Evolutionary conservation across 2,888 invertebrate genomes (phyloP).

Genomic region (Pollenia labialis): DNA sequence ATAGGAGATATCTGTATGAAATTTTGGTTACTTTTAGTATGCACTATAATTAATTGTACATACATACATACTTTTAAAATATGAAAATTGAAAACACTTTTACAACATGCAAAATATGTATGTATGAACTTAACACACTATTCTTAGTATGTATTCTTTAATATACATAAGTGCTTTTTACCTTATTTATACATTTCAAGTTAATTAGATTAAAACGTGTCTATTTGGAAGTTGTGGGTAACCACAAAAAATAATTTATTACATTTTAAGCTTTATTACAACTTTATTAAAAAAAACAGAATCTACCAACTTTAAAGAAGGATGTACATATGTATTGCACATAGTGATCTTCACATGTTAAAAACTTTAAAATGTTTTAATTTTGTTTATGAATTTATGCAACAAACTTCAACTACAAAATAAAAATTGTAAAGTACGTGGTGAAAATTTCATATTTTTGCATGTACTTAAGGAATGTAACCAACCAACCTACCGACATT

Average conservation of each 20-base stretch:
- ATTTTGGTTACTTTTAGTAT: too few species aligned
- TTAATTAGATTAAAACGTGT: constrained; percentile 54
- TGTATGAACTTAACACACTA: too few species aligned
- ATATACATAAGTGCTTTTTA: background rate
- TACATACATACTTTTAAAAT: too few species aligned
- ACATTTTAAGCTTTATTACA: constrained; percentile 7
- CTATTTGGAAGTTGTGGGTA: constrained; percentile 41
- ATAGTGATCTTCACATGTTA: constrained; percentile 2
- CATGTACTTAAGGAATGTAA: background rate
- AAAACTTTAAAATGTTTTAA: background rate
- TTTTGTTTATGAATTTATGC: constrained; percentile 39
- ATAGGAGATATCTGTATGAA: too few species aligned
- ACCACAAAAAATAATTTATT: constrained; percentile 53
- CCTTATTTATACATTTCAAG: constrained; percentile 21
- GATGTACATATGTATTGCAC: background rate
- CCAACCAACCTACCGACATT: constrained; percentile 25
- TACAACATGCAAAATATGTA: too few species aligned
- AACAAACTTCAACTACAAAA: constrained; percentile 45
- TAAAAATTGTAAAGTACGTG: constrained; percentile 26
- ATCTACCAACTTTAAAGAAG: constrained; percentile 30
- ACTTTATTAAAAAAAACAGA: constrained; percentile 5
- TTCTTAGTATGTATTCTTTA: too few species aligned
- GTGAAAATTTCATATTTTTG: constrained; percentile 54
- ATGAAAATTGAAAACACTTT: too few species aligned
- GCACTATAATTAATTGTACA: too few species aligned